Conservation (phyloP, 2,888 invertebrate genomes). For the Nemotelus nigrinus region DNA sequence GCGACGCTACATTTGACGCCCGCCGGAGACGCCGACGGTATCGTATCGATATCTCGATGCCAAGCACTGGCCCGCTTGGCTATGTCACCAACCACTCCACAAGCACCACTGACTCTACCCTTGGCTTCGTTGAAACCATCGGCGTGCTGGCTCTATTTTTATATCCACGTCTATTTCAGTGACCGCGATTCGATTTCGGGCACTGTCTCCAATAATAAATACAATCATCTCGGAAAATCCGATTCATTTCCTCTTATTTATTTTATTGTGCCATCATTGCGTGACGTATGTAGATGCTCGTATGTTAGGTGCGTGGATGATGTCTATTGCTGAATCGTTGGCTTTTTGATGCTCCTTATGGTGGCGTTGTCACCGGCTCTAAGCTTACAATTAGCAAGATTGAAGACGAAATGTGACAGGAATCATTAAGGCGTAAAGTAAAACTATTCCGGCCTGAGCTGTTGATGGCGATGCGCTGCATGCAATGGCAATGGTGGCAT, state of each 20-base stretch:
- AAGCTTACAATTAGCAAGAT: conserved; percentile 7
- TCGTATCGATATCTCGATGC: not conserved
- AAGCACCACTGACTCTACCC: not conserved
- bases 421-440: conserved; percentile 30
- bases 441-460: conserved; percentile 14
- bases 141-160: conserved; percentile 12
- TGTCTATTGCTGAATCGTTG: too few species aligned
- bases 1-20: conserved; percentile 5
- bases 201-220: conserved; percentile 32
- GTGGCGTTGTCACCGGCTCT: not conserved
- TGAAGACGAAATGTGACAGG: conserved; percentile 34
- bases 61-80: not conserved
- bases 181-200: conserved; percentile 34
- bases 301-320: too few species aligned
- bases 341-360: not conserved
- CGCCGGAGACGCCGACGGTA: conserved; percentile 6
- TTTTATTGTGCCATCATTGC: conserved; percentile 28
- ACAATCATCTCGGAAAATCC: conserved; percentile 4
- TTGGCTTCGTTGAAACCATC: not conserved
- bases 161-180: conserved; percentile 35
- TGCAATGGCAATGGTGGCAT: not conserved
- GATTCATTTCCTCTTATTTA: conserved; percentile 34
- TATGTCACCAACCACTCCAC: not conserved
- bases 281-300: not conserved
- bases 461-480: not conserved